These are phyloP conservation scores for Corythaeola cristata DNA, from an alignment of 2,113 vertebrate genomes.

Conservation along the genomic window DNA sequence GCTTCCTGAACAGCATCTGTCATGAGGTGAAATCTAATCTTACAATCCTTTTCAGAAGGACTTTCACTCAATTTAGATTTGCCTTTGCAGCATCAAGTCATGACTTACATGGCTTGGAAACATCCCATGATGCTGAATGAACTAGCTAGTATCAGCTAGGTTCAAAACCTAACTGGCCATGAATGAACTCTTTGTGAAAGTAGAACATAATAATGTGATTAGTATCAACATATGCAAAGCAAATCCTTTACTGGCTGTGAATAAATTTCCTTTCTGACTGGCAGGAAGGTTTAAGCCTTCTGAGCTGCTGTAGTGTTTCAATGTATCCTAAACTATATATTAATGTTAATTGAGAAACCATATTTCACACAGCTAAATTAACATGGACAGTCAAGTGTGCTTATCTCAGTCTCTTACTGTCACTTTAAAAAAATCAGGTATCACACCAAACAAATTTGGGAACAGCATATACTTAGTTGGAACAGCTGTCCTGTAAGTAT, in stretches of 20 bases:
- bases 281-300: background rate
- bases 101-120: background rate
- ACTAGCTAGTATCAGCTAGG: background rate
- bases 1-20: background rate
- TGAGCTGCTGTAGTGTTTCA: background rate
- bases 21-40: background rate
- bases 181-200: background rate
- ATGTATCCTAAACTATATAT: background rate
- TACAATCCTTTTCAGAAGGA: background rate
- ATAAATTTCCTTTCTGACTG: background rate
- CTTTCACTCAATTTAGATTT: background rate
- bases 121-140: background rate
- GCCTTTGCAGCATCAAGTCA: background rate
- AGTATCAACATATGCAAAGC: background rate
- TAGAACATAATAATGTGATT: background rate
- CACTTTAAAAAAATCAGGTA: background rate
- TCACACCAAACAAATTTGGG: background rate
- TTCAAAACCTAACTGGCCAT: background rate
- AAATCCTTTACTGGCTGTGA: background rate
- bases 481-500: background rate
- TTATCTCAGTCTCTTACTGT: background rate
- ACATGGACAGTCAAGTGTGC: background rate
- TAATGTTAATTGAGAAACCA: background rate
- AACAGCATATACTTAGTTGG: background rate
- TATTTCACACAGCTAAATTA: background rate